Evolutionary conservation across 1,140 invertebrate genomes (phyloP), one percentile per base, ranked within the genome.

Genomic region (Ditylenchus dipsaci): DNA sequence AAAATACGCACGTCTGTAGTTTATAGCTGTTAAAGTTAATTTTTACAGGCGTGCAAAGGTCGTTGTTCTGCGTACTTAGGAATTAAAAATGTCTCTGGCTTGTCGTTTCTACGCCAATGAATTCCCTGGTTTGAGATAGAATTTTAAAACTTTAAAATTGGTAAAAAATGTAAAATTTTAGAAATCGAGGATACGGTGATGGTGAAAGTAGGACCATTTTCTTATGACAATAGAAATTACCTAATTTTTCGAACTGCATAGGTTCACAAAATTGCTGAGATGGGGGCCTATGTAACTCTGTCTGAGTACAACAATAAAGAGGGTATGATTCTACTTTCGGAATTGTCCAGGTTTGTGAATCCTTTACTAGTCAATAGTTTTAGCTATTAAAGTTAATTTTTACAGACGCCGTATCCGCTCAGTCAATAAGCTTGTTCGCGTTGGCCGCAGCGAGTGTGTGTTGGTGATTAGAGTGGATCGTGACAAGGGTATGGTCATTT

Each of bases 401-500:
- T 38, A 11, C 33, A 88, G 96, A 81, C 88, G 95, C 86, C 91
- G 96, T 88, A 99, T 99, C 77, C 88, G 96, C 72, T 98, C 95
- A 47, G 97, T 99, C 75, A 99, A 98, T 85, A 99, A 98, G 88
- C 87, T 99, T 63, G 97, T 99, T 83, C 88, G 95, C 76, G 93
- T 99, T 57, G 96, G 95, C 38, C 91, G 97, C 86, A 97, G 91
- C 68, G 96, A 99, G 86, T 95, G 95, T 67, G 95, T 98, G 38
- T 94, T 98, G 59, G 96, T 99, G 43, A 98, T 99, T 84, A 88
- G 96, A 86, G 96, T 99, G 9, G 95, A 99, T 82, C 95, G 96
- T 88, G 93, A 97, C 78, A 98, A 98, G 89, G 95, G 92, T 92
- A 84, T 77, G 67, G 61, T 53, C 21, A 38, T 19, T 75, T 65